These are phyloP conservation scores for Babylonia areolata DNA, from an alignment of 1,140 invertebrate species.

Conservation along the genomic window DNA sequence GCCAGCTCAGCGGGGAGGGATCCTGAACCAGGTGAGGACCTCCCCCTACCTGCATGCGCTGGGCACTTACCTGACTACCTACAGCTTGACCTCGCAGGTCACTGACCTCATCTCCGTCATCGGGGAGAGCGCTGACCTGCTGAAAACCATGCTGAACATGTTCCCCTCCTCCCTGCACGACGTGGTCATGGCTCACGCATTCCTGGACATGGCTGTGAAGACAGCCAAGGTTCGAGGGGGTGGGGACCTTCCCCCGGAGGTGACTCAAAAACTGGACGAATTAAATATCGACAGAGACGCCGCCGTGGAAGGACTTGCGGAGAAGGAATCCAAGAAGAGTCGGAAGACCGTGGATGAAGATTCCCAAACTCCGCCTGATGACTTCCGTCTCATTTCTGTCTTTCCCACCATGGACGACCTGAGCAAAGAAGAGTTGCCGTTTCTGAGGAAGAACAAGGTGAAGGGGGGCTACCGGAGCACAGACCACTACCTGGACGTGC, in stretches of 20 bases:
- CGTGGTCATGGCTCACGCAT: neutral
- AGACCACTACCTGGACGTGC: conserved; percentile 86
- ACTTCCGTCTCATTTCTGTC: conserved; percentile 69
- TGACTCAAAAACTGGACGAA: neutral
- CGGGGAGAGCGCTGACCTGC: conserved; percentile 15
- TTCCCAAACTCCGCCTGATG: conserved; percentile 59
- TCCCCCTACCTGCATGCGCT: neutral
- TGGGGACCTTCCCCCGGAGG: neutral
- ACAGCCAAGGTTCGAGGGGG: neutral
- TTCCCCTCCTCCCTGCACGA: conserved; percentile 20
- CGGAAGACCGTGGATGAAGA: conserved; percentile 12
- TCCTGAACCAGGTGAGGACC: conserved; percentile 13
- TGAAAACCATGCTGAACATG: neutral
- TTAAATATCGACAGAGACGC: conserved; percentile 15
- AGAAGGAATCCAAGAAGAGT: neutral
- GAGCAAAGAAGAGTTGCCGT: conserved; percentile 62
- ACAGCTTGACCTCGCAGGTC: neutral
- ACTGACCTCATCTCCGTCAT: neutral
- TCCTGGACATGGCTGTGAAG: neutral
- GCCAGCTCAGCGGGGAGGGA: neutral
- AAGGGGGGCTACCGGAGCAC: conserved; percentile 80
- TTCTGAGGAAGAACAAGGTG: conserved; percentile 79
- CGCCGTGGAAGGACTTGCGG: neutral
- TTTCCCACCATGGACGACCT: conserved; percentile 69
- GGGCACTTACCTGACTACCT: neutral